Evolutionary conservation across 2,113 vertebrate genomes (phyloP).

Genomic region (Serilophus lunatus): DNA sequence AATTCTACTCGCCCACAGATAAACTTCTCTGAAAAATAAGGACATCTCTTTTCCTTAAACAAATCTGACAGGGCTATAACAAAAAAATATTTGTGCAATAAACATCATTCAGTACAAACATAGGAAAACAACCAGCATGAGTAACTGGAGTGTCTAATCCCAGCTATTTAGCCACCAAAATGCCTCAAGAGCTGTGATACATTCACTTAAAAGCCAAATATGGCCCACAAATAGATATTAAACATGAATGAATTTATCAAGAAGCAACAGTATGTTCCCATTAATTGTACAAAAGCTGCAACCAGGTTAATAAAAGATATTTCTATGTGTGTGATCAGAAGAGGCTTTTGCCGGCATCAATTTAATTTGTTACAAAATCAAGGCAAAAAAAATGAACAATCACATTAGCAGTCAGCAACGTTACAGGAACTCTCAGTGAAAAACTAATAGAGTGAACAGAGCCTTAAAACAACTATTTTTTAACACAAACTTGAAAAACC

Average conservation of each 20-base stretch:
- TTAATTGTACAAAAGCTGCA: not conserved
- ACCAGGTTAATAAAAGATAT: not conserved
- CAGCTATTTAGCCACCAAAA: constrained; percentile 2
- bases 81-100: constrained; percentile 5
- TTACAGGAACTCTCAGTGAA: not conserved
- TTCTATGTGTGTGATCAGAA: not conserved
- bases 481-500: not conserved
- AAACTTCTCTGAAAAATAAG: not conserved
- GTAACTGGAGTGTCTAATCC: not conserved
- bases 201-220: not conserved
- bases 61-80: not conserved
- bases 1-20: not conserved
- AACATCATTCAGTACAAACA: not conserved
- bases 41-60: not conserved
- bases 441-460: not conserved
- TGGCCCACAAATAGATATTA: not conserved
- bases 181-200: not conserved
- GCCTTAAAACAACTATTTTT: not conserved
- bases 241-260: not conserved
- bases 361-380: not conserved
- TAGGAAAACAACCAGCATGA: not conserved
- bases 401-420: not conserved
- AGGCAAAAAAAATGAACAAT: not conserved
- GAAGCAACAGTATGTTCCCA: not conserved
- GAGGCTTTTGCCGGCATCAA: not conserved